Percentiles rank a stretch among this genome's conserved stretches.
Evolutionary conservation across 2,113 vertebrate species (phyloP).

Genomic region (Trogon surrucura): DNA sequence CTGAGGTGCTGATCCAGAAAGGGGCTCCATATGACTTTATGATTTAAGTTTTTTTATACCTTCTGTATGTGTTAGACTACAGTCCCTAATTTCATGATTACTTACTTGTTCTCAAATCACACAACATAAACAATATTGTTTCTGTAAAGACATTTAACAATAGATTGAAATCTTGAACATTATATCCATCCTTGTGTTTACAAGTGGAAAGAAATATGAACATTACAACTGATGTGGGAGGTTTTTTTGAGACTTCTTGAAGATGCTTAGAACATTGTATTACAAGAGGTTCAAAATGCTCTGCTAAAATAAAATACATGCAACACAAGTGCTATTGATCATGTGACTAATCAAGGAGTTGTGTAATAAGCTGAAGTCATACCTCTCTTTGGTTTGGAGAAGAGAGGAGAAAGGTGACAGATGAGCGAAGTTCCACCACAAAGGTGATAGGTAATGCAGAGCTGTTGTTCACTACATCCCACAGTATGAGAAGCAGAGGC

Average conservation of each 20-base stretch:
- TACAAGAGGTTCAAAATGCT: background rate
- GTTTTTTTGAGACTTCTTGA: background rate
- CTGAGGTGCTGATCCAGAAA: background rate
- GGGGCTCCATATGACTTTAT: background rate
- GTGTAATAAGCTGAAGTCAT: background rate
- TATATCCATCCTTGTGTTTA: background rate
- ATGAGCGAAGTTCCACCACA: background rate
- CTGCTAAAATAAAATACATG: background rate
- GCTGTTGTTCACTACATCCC: background rate
- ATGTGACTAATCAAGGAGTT: background rate
- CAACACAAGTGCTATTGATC: background rate
- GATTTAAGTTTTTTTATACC: background rate
- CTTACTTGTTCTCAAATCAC: background rate
- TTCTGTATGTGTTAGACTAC: background rate
- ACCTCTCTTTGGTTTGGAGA: background rate
- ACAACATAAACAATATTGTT: background rate
- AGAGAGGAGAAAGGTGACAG: background rate
- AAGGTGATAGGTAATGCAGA: background rate
- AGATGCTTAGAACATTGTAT: background rate
- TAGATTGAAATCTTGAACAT: background rate
- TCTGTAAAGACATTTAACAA: background rate
- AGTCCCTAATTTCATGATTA: background rate
- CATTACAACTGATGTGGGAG: background rate
- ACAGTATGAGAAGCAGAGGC: background rate
- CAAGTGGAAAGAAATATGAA: background rate